Conservation (phyloP, 2,888 invertebrate genomes). For the Timandra comae region DNA sequence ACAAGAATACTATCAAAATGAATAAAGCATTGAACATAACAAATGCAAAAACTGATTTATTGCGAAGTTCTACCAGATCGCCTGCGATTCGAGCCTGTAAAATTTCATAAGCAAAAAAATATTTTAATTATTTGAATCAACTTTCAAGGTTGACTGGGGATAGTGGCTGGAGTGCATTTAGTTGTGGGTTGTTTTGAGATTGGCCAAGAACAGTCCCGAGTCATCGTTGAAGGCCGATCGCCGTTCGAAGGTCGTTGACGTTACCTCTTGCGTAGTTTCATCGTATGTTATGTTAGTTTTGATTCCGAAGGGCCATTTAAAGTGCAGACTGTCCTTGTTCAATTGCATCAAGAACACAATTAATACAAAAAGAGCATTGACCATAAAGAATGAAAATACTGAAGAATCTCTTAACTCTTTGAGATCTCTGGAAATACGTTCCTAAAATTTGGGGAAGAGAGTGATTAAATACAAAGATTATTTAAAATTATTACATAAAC, state of each 20-base stretch:
- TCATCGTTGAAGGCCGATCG: conserved; percentile 72
- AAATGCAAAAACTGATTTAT: conserved; percentile 98
- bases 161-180: conserved; percentile 1
- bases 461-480: too few relatives aligned
- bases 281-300: conserved; percentile 95
- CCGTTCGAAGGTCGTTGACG: conserved; percentile 65
- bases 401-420: conserved; percentile 96
- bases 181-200: conserved; percentile 3
- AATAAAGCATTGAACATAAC: conserved; percentile 99
- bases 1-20: conserved; percentile 98
- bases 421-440: conserved; percentile 91
- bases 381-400: conserved; percentile 98
- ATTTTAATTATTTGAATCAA: conserved; percentile 55
- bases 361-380: conserved; percentile 98
- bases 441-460: conserved; percentile 81
- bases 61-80: conserved; percentile 95
- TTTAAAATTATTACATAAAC: too few relatives aligned
- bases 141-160: conserved; percentile 77
- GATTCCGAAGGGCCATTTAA: conserved; percentile 97
- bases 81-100: conserved; percentile 91
- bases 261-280: conserved; percentile 94
- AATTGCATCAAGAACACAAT: conserved; percentile 98
- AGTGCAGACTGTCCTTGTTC: conserved; percentile 96
- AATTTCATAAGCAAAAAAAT: conserved; percentile 64
- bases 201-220: conserved; percentile 35